Base-by-base conservation (phyloP, 2,797 vertebrate genomes). In the Sparus aurata region DNA sequence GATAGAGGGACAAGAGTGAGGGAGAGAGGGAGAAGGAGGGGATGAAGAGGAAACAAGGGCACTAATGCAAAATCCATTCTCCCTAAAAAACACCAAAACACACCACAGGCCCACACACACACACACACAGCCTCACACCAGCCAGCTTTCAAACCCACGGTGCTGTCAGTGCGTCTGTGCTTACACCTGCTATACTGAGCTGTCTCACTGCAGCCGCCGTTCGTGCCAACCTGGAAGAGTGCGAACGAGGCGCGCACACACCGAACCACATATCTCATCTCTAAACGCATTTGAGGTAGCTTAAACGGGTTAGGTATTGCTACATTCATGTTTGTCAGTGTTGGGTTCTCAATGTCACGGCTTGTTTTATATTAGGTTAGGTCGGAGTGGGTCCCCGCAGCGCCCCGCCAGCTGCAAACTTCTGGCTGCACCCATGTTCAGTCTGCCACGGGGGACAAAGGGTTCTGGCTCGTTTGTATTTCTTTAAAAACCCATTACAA, bases 51-150 rank as follows among this genome's bases (percentile, higher is more conserved):
- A 88, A 91, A 87, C 77, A 88, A 78, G 88, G 80, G 72, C 79
- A 79, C 87, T 91, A 91, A 94, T 91, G 91, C 75, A 78, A 90
- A 93, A 90, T 91, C 85, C 88, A 87, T 90, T 89, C 88, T 73
- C 30, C 71, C 77, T 58, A 75, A 82, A 89, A 83, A 80, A 27
- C 72, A 84, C 46, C 63, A 38, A 77, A 72, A 86, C 41, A 73
- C 57, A 79, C 45, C 34, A 59, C 23, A 52, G 27, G 6, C 30
- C 3, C 38, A n/a, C 22, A 47, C 67, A 66, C 46, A 54, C 41
- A 50, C 57, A 74, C 58, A 25, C 62, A 53, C 71, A 63, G 50
- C 43, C 50, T 61, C 50, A 46, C 61, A 74, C 46, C 10, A 71
- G 84, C 70, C 60, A 69, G 84, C 63, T 72, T 87, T 80, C 74